Conservation (phyloP, 23 tunicate species). For the Halocynthia aurantium region DNA sequence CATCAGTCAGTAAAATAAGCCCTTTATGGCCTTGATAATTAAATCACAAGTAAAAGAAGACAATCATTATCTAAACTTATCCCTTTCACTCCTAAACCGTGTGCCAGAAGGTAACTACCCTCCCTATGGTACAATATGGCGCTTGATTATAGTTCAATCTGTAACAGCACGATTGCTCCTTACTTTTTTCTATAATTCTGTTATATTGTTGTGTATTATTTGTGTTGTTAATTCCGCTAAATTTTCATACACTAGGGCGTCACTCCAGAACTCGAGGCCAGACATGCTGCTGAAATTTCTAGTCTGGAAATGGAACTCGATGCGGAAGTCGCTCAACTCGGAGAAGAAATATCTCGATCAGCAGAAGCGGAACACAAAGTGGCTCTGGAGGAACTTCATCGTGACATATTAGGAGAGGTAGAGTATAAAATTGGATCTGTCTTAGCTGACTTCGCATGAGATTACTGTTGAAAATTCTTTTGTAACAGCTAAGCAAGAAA, state of each 20-base stretch:
- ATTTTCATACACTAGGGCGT: constrained; percentile 13
- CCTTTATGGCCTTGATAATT: too few relatives aligned
- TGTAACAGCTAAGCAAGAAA: constrained; percentile 39
- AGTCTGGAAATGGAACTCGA: constrained; percentile 74
- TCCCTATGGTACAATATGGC: neutral
- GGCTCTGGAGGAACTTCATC: constrained; percentile 55
- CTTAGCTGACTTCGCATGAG: neutral
- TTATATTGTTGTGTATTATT: neutral
- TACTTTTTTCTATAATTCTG: neutral
- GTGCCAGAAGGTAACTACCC: too few relatives aligned
- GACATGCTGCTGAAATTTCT: constrained; percentile 59
- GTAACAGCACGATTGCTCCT: neutral
- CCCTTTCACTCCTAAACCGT: too few relatives aligned
- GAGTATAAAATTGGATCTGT: neutral
- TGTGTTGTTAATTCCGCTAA: neutral
- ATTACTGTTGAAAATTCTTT: neutral
- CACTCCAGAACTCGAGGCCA: constrained; percentile 61
- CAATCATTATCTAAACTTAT: too few relatives aligned
- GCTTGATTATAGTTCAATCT: neutral
- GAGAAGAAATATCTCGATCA: constrained; percentile 38
- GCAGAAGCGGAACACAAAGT: constrained; percentile 55
- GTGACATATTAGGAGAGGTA: constrained; percentile 40
- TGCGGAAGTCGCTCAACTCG: constrained; percentile 66
- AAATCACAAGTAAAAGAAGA: too few relatives aligned
- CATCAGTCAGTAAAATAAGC: too few relatives aligned